A percentile compares a stretch with the other conserved stretches of the same genome.
Evolutionary conservation across 2,888 invertebrate species (phyloP).

Genomic region (Tetramorium bicarinatum): DNA sequence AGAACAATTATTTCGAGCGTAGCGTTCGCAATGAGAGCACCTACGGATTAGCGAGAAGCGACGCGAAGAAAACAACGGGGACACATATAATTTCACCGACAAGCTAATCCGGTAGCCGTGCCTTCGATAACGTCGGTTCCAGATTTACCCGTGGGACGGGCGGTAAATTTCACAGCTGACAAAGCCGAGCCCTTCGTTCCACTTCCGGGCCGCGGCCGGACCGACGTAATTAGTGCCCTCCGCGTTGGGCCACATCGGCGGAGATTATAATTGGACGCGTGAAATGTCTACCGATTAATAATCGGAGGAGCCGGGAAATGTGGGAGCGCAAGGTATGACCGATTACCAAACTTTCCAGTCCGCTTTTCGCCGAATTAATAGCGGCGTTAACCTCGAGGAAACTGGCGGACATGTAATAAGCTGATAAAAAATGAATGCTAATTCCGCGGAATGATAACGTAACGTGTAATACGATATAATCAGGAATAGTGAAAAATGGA

Average conservation of each 20-base stretch:
- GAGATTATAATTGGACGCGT: constrained; percentile 63
- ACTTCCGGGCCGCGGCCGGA: constrained; percentile 59
- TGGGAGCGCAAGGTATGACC: constrained; percentile 27
- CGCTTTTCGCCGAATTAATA: constrained; percentile 45
- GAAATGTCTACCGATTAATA: constrained; percentile 66
- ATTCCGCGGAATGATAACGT: not conserved
- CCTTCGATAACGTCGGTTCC: constrained; percentile 75
- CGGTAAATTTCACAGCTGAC: constrained; percentile 80
- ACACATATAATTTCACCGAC: constrained; percentile 69
- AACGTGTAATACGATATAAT: not conserved
- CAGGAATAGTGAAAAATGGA: not conserved
- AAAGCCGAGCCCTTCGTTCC: constrained; percentile 73
- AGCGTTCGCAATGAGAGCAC: constrained; percentile 10
- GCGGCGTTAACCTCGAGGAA: constrained; percentile 19
- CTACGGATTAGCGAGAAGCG: constrained; percentile 27
- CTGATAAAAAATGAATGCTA: constrained; percentile 21
- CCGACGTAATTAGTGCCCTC: constrained; percentile 68
- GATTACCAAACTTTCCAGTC: constrained; percentile 40
- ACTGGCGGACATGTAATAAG: constrained; percentile 17
- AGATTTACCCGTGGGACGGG: constrained; percentile 73
- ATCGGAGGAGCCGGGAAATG: constrained; percentile 35
- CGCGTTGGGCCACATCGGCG: constrained; percentile 48
- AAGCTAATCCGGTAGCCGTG: constrained; percentile 70
- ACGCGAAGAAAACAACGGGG: constrained; percentile 54
- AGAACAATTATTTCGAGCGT: constrained; percentile 15